Base-by-base conservation (phyloP, 2,113 vertebrate species). In the Apus apus region DNA sequence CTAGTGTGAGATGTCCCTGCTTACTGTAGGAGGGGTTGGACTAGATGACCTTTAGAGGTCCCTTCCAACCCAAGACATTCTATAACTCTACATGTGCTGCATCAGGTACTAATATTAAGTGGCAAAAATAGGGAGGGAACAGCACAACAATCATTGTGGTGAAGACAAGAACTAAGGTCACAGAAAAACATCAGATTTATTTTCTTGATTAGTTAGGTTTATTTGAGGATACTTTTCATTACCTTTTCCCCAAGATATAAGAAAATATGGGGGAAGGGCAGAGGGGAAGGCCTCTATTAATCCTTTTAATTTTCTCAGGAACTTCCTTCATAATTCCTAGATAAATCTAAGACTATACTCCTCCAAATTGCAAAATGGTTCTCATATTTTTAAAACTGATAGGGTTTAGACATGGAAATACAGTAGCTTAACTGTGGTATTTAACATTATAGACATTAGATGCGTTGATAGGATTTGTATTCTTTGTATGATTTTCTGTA, bases 91-190 rank as follows among this genome's bases (percentile, higher is more conserved):
- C 29, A 48, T 5, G 12, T 48, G 54, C 22, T 81, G 30, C 27
- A 88, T 20, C 36, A 48, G 22, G n/a, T 54, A 79, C 38, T 61
- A 66, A 45, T 25, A 81, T 20, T 48, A 68, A 30, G 15, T 21
- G 21, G 18, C 19, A 50, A 46, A 87, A 51, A 6, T 15, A 4
- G 6, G 18, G 14, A 66, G 27, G 36, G 70, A 92, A 85, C 12
- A 64, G 27, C 38, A 61, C 9, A 34, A 0, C 0, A 2, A 22
- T 62, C 20, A 53, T 1, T 57, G 68, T 18, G 56, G 73, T 25
- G 27, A 20, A 78, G 73, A 20, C 23, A 82, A 87, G 90, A 84
- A 1, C 9, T 89, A 78, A 81, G 13, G 60, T 36, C 51, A 93
- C 0, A 51, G 25, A 84, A 89, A 83, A 67, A 5, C 2, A 50